A percentile compares a stretch with the other conserved stretches of the same genome.
These are phyloP conservation scores for Heteractis magnifica DNA, from an alignment of 92 coral and sea anemone species.

Conservation along the genomic window DNA sequence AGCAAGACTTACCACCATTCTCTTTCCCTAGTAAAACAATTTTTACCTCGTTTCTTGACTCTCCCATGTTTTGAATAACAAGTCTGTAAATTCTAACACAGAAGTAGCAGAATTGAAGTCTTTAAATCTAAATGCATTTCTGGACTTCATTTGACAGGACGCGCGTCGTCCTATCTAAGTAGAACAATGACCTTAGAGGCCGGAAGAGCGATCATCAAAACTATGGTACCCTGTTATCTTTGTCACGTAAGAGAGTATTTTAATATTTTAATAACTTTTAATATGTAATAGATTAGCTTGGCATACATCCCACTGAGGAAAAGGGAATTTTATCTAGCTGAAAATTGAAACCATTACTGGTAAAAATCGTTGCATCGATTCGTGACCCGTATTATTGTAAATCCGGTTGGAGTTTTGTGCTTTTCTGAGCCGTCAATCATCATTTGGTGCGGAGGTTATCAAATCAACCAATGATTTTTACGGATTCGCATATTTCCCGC, in stretches of 20 bases:
- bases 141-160: background rate
- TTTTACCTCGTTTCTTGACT: constrained; percentile 82
- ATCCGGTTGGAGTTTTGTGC: no score
- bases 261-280: background rate
- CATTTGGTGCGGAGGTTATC: no score
- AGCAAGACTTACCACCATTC: constrained; percentile 90
- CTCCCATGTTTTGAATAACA: constrained; percentile 18
- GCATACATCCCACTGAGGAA: no score
- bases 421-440: no score
- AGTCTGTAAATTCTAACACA: background rate
- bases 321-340: no score
- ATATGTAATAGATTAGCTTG: no score
- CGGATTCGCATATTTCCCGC: no score
- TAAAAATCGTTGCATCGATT: no score
- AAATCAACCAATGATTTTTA: no score
- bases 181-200: background rate
- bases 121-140: background rate
- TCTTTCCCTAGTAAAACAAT: constrained; percentile 95
- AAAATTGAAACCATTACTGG: no score
- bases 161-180: background rate
- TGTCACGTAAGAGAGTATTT: background rate
- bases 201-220: background rate
- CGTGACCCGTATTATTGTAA: no score
- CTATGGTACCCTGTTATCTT: background rate
- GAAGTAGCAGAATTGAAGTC: background rate